These are phyloP conservation scores for Oophaga pumilio DNA, from an alignment of 2,113 vertebrate genomes.

Conservation along the genomic window DNA sequence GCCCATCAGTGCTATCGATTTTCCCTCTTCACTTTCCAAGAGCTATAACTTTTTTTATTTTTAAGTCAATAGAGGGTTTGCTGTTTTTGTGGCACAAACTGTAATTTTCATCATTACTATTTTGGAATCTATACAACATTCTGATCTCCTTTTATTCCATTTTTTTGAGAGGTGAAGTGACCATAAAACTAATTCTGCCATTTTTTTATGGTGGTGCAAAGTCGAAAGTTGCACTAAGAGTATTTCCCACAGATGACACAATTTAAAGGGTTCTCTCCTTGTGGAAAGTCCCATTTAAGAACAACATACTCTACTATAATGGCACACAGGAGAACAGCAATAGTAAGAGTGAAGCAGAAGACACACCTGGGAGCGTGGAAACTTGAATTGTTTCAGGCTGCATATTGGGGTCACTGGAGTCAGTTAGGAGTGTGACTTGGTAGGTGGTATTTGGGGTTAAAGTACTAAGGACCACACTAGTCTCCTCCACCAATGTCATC, in stretches of 20 bases:
- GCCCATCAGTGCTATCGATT: no score
- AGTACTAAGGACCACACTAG: constrained; percentile 66
- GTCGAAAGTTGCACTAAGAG: no score
- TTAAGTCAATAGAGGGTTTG: no score
- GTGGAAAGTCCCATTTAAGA: neutral
- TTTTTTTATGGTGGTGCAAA: no score
- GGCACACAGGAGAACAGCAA: neutral
- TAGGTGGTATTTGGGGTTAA: constrained; percentile 85
- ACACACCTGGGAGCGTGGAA: constrained; percentile 79
- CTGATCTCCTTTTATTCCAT: no score
- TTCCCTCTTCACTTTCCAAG: no score
- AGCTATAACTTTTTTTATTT: no score
- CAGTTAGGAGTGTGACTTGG: constrained; percentile 77
- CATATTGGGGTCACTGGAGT: constrained; percentile 76
- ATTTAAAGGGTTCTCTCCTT: neutral
- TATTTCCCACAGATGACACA: neutral
- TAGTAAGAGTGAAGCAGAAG: neutral
- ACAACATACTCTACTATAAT: neutral
- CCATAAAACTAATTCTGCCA: no score
- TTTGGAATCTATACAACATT: no score
- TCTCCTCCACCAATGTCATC: constrained; percentile 73
- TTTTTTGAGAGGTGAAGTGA: no score
- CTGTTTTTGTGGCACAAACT: no score
- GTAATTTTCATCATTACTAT: no score
- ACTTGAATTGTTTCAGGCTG: constrained; percentile 77